Conservation (phyloP, 2,888 invertebrate genomes). For the Tricholauxania praeusta region DNA sequence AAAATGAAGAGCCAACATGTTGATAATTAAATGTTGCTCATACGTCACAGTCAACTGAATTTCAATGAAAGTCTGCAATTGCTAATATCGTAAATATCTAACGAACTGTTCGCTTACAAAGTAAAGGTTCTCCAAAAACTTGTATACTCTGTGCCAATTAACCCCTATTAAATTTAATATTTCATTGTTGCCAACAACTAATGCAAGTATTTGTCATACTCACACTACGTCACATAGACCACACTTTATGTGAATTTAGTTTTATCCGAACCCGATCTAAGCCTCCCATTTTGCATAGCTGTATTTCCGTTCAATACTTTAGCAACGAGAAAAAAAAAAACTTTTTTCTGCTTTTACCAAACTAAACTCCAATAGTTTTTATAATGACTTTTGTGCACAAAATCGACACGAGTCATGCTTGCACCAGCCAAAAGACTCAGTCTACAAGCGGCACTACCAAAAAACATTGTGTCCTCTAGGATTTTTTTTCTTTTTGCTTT, state of each 20-base stretch:
- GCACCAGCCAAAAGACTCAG: not conserved
- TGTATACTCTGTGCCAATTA: constrained; percentile 23
- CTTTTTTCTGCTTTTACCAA: constrained; percentile 4
- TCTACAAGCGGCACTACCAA: not conserved
- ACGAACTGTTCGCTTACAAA: not conserved
- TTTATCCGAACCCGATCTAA: constrained; percentile 35
- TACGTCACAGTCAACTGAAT: too few species aligned
- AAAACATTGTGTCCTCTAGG: constrained; percentile 10
- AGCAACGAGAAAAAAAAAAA: constrained; percentile 8
- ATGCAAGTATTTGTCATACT: not conserved
- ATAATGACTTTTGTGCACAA: constrained; percentile 26
- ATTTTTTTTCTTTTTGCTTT: constrained; percentile 38
- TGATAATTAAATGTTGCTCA: too few species aligned
- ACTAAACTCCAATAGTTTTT: constrained; percentile 34
- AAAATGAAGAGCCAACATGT: too few species aligned
- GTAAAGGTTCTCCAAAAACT: not conserved
- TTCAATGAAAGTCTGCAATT: not conserved
- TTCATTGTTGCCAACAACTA: constrained; percentile 19
- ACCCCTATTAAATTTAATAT: constrained; percentile 31
- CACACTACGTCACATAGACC: constrained; percentile 33
- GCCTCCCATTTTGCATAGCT: constrained; percentile 35
- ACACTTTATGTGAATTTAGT: constrained; percentile 44
- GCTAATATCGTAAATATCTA: not conserved
- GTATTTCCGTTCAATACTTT: constrained; percentile 48
- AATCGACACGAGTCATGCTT: constrained; percentile 26